A percentile compares a stretch with the other conserved stretches of the same genome.
Conservation (phyloP, 1,140 invertebrate genomes). For the Eciton burchellii region DNA sequence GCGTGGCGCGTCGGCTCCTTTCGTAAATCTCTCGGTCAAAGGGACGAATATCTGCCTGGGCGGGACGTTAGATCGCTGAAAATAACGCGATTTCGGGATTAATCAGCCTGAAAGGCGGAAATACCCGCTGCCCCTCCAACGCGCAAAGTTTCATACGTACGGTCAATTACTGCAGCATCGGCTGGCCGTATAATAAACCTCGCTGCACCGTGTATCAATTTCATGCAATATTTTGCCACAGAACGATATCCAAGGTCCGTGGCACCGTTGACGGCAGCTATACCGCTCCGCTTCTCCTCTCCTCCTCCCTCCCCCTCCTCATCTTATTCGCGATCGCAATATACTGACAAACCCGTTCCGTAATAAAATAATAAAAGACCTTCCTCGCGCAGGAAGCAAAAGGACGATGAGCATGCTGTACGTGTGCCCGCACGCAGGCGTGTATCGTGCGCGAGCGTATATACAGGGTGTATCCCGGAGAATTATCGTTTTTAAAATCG, state of each 20-base stretch:
- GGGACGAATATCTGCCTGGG: no score
- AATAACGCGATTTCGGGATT: not conserved
- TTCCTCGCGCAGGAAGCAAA: conserved; percentile 49
- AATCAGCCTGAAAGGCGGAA: not conserved
- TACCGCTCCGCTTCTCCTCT: conserved; percentile 50
- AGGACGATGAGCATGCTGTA: conserved; percentile 38
- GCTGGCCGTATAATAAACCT: conserved; percentile 37
- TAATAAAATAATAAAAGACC: conserved; percentile 82
- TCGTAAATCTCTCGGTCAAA: no score
- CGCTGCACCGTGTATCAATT: conserved; percentile 45
- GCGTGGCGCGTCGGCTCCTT: no score
- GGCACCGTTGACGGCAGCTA: conserved; percentile 43
- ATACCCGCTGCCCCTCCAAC: not conserved
- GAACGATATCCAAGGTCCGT: conserved; percentile 39
- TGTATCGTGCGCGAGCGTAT: not conserved
- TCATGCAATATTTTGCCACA: conserved; percentile 59
- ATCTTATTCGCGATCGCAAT: conserved; percentile 72
- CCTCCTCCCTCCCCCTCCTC: no score
- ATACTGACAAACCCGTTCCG: conserved; percentile 79
- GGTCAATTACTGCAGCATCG: conserved; percentile 36
- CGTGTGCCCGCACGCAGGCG: conserved; percentile 6
- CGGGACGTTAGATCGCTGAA: no score
- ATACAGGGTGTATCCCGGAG: conserved; percentile 29
- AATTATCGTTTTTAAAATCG: conserved; percentile 10
- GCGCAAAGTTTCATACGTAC: conserved; percentile 28